phyloP scores from a whole-genome alignment of 2,113 vertebrate species.

The Canis aureus region DNA sequence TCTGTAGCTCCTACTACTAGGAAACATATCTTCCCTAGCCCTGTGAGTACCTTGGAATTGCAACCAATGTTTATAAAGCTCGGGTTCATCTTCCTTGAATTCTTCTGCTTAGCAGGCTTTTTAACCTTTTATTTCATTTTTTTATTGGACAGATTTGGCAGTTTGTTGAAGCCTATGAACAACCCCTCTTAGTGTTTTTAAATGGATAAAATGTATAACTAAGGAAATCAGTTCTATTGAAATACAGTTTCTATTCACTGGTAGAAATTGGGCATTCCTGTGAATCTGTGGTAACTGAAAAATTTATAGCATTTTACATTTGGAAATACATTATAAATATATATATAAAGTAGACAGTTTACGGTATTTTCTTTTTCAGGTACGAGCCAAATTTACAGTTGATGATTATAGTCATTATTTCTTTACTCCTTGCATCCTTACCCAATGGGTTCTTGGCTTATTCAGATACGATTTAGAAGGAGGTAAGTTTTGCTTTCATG shows the following conservation, averaged over 20 bases:
- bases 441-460: conserved; percentile 97
- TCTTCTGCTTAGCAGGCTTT: background rate
- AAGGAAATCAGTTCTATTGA: background rate
- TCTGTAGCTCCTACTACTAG: background rate
- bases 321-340: background rate
- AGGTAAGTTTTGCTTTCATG: conserved; percentile 89
- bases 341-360: background rate
- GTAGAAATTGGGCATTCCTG: conserved; percentile 1
- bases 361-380: conserved; percentile 85
- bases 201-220: background rate
- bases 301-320: background rate
- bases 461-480: conserved; percentile 95
- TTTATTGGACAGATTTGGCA: background rate
- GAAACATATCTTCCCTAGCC: background rate
- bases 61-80: background rate
- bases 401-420: conserved; percentile 98
- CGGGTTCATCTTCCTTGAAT: background rate
- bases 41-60: background rate
- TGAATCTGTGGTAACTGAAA: background rate
- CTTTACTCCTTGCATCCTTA: conserved; percentile 97
- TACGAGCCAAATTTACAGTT: conserved; percentile 94
- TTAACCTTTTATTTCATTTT: background rate
- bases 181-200: background rate
- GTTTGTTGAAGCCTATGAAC: background rate
- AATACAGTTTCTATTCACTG: background rate